Base-by-base conservation (phyloP, 2,888 invertebrate species). In the Heliconius aoede region DNA sequence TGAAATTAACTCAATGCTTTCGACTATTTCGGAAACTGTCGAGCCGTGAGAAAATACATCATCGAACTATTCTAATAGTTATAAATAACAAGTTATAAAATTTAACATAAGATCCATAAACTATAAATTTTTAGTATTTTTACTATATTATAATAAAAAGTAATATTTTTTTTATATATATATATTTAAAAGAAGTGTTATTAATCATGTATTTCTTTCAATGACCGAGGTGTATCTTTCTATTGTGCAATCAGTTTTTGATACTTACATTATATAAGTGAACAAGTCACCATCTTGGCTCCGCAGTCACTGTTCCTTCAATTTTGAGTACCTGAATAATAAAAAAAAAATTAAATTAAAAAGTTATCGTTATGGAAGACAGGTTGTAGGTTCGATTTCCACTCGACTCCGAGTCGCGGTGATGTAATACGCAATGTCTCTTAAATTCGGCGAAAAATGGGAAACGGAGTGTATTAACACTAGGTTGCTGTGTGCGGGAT, bases 1-100 rank as follows among this genome's bases (percentile, higher is more conserved):
- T 85, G 86, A 90, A 87, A 87, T 86, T 80, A 84, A 83, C 84
- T 83, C n/a, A 78, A 83, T 81, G 81, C 81, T 81, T 81, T 81
- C 81, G 80, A 81, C 82, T 79, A 82, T 81, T 82, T 69, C 80
- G 73, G 79, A 78, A 82, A 78, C 81, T 82, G 83, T 79, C 85
- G 85, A 85, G 84, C 86, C 88, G 84, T 85, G 83, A 81, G 83
- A 83, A 77, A 76, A 69, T 69, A 51, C 69, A 60, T 61, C 68
- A 24, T 46, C 21, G 15, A 36, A 65, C 55, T 51, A 69, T 69
- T 30, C 28, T 61, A 69, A 15, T 51, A 60, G 32, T 11, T 28
- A 65, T 55, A 21, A 55, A 74, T 28, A 74, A 55, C 13, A 28
- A 26, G 28, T 67, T 28, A n/a, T 55, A 58, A 65, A 67, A 67